Base-by-base conservation (phyloP, 1,140 invertebrate genomes). In the Arion vulgaris region DNA sequence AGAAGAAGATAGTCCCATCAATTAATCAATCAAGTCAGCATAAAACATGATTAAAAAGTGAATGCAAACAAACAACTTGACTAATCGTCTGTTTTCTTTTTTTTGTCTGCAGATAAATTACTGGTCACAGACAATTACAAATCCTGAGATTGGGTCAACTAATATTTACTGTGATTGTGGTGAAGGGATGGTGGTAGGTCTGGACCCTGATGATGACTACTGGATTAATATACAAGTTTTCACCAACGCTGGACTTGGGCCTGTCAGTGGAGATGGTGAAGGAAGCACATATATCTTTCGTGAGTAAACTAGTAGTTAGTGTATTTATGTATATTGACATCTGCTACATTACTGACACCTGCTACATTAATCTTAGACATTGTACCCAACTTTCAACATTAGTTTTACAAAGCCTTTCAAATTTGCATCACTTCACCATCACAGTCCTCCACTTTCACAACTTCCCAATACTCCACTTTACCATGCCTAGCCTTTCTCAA, bases 211-310 rank as follows among this genome's bases (percentile, higher is more conserved):
- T 90, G 97, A 96, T 0, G 96, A 98, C 90, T 99, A 99, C 93
- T 96, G 95, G 91, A 96, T 99, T 0, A 97, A 94, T 87, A 97
- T 98, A 1, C 98, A 99, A 96, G 97, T 96, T 0, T 99, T 98
- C 89, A 99, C 99, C 93, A 95, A 95, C 0, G 98, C 98, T 19
- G 98, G 98, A 68, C 96, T 97, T 92, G 97, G 98, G 26, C 96
- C 97, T 0, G 96, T 98, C 89, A 98, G 97, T 93, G 97, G 84
- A 62, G 75, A 81, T 41, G 68, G 51, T 28, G 34, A 69, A 15
- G 71, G 81, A 28, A 79, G 62, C 34, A 87, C 86, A 11, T 83
- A 73, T 34, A 51, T 80, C 0, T 71, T 53, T 49, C 75, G 86
- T 87, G 53, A 81, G 84, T 79, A 26, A n/a, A 72, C 17, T 34